These are phyloP conservation scores for Crotalus viridis DNA, from an alignment of 2,113 vertebrate species.

Conservation along the genomic window DNA sequence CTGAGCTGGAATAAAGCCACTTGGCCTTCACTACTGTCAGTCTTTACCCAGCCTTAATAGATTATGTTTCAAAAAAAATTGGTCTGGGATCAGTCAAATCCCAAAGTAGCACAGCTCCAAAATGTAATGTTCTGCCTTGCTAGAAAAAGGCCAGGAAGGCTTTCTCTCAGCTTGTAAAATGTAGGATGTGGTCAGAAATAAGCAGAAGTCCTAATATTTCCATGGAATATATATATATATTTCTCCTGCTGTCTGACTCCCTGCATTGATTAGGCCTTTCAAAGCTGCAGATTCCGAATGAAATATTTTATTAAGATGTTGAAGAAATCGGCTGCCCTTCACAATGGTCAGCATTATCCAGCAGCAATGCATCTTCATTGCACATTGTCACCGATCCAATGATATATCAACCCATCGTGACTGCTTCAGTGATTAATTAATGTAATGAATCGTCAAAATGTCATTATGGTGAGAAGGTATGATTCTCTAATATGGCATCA, in stretches of 20 bases:
- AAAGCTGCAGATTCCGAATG: neutral
- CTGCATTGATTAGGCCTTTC: constrained; percentile 12
- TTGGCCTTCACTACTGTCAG: neutral
- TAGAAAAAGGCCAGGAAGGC: neutral
- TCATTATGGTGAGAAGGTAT: neutral
- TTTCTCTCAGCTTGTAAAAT: neutral
- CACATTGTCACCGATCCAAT: neutral
- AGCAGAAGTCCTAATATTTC: neutral
- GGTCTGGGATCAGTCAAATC: constrained; percentile 18
- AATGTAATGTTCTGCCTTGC: neutral
- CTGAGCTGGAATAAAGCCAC: neutral
- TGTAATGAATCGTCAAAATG: constrained; percentile 28
- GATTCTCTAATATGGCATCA: constrained; percentile 10
- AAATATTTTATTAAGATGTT: constrained; percentile 24
- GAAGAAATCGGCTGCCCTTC: neutral
- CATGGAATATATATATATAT: neutral
- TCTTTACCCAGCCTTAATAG: neutral
- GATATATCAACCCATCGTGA: constrained; percentile 5
- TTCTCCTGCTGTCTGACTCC: neutral
- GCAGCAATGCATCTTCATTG: neutral
- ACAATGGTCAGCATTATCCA: neutral
- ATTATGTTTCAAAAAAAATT: neutral
- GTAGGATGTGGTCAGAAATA: neutral
- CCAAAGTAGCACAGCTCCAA: neutral
- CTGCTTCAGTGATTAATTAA: constrained; percentile 6